Conservation (phyloP, 2,113 vertebrate species). For the Megaptera novaeangliae region DNA sequence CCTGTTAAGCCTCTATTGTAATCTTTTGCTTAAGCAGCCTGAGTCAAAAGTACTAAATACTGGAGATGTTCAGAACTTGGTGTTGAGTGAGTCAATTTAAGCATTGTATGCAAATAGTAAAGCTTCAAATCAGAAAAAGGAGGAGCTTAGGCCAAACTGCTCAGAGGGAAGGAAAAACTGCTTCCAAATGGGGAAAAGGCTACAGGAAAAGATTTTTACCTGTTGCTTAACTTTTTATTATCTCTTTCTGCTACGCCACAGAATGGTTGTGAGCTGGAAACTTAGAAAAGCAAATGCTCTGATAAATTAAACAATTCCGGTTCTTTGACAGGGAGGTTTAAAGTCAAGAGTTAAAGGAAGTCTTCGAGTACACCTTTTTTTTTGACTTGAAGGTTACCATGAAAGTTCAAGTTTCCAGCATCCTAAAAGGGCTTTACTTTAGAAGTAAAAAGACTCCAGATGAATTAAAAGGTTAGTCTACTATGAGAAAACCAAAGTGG, state of each 20-base stretch:
- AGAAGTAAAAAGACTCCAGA: not conserved
- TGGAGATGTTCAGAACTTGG: not conserved
- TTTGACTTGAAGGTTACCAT: not conserved
- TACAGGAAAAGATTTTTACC: conserved; percentile 45
- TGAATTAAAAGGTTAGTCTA: not conserved
- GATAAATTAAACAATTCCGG: conserved; percentile 29
- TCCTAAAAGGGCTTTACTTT: not conserved
- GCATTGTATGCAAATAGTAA: not conserved
- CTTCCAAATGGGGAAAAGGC: conserved; percentile 32
- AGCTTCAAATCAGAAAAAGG: not conserved
- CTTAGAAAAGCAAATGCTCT: conserved; percentile 46
- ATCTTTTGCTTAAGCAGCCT: not conserved
- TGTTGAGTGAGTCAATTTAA: not conserved
- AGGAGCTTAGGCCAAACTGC: not conserved
- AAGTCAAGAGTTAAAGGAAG: conserved; percentile 27
- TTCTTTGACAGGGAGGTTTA: not conserved
- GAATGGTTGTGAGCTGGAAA: not conserved
- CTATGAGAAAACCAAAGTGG: not conserved
- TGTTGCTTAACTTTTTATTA: conserved; percentile 40
- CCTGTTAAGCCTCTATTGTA: not conserved
- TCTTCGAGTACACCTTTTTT: not conserved
- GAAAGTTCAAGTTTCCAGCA: conserved; percentile 22
- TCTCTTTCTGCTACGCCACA: not conserved
- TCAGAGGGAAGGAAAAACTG: not conserved
- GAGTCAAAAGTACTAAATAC: conserved; percentile 13